phyloP scores from a whole-genome alignment of 2,888 invertebrate species.

The Rhingia campestris region DNA sequence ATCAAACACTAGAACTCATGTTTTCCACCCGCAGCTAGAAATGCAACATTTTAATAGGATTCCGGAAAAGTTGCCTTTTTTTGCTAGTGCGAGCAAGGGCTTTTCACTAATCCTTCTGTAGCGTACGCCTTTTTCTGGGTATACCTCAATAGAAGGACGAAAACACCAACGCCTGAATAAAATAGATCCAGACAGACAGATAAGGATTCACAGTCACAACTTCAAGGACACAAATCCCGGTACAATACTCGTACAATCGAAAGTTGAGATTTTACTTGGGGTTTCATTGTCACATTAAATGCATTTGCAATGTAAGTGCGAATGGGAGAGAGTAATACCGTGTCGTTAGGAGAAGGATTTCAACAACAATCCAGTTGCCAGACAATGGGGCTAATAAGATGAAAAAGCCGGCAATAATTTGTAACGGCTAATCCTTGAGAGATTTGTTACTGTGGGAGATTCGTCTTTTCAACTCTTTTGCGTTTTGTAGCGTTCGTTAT shows the following conservation, averaged over 20 bases:
- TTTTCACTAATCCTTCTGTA: slow-evolving; percentile 69
- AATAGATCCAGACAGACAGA: slow-evolving; percentile 56
- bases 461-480: background rate
- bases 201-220: slow-evolving; percentile 51
- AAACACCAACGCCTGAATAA: slow-evolving; percentile 35
- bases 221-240: slow-evolving; percentile 42
- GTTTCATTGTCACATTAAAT: slow-evolving; percentile 58
- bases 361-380: slow-evolving; percentile 62
- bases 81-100: slow-evolving; percentile 42
- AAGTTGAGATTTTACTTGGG: slow-evolving; percentile 57
- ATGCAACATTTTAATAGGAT: slow-evolving; percentile 66
- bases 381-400: slow-evolving; percentile 71
- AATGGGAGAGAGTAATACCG: slow-evolving; percentile 25
- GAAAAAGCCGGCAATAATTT: slow-evolving; percentile 64
- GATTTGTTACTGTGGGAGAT: slow-evolving; percentile 62
- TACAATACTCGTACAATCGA: slow-evolving; percentile 48
- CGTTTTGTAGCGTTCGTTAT: too few relatives aligned
- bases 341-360: slow-evolving; percentile 51
- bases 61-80: slow-evolving; percentile 45
- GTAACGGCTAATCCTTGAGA: slow-evolving; percentile 65
- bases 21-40: background rate
- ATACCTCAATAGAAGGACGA: slow-evolving; percentile 39
- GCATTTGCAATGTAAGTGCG: slow-evolving; percentile 35
- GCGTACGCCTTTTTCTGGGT: slow-evolving; percentile 12
- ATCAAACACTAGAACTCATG: background rate